Conservation (phyloP, 92 coral and sea anemone genomes). For the Zoanthus solanderi region DNA sequence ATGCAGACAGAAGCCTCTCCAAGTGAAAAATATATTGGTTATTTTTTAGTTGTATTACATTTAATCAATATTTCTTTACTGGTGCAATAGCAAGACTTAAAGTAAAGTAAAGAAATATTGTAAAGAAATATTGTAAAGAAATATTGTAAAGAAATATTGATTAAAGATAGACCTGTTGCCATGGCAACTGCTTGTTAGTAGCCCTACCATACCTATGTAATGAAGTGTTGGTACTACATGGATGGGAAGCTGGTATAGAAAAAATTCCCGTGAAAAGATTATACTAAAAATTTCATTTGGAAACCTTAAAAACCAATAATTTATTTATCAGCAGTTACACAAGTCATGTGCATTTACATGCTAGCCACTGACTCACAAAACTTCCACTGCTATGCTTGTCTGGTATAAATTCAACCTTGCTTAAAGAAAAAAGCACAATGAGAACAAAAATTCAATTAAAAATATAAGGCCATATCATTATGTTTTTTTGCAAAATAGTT, state of each 20-base stretch:
- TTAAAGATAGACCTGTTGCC: slow-evolving; percentile 9
- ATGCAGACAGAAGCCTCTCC: background rate
- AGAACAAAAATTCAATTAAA: background rate
- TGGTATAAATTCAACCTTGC: slow-evolving; percentile 8
- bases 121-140: too few species aligned
- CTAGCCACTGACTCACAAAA: slow-evolving; percentile 28
- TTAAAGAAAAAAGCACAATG: background rate
- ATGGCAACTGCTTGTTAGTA: slow-evolving; percentile 20
- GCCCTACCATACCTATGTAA: slow-evolving; percentile 8
- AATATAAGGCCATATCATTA: background rate
- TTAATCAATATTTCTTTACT: slow-evolving; percentile 3
- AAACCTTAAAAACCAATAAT: slow-evolving; percentile 6
- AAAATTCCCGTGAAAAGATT: background rate
- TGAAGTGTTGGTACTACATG: slow-evolving; percentile 1
- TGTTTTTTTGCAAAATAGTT: slow-evolving; percentile 3
- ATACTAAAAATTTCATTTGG: slow-evolving; percentile 5
- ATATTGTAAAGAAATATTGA: slow-evolving; percentile 2
- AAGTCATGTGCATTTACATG: slow-evolving; percentile 16
- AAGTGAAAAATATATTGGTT: slow-evolving; percentile 1
- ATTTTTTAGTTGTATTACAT: background rate
- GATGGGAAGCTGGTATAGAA: slow-evolving; percentile 20
- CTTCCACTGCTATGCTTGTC: slow-evolving; percentile 21
- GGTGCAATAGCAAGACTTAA: slow-evolving; percentile 7
- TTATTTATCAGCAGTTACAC: slow-evolving; percentile 15
- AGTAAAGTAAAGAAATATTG: background rate